Base-by-base conservation (phyloP, 2,888 invertebrate species). In the Thalpophila matura region DNA sequence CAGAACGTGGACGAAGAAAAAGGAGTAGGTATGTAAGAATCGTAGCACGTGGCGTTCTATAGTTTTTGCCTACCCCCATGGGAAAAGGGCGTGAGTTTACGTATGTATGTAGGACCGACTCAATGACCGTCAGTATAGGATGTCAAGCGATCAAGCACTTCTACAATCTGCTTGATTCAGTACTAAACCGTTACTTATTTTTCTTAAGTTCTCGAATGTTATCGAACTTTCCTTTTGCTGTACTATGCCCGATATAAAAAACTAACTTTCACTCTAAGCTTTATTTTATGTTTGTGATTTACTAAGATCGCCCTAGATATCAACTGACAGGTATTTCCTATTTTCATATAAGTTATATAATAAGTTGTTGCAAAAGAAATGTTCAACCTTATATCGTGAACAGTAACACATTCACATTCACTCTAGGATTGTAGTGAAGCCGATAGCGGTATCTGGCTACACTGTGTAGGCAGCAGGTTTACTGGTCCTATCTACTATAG, bases 391-490 rank as follows among this genome's bases (percentile, higher is more conserved):
- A 50, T 46, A 56, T 66, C 51, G 66, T 55, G 59, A 53, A 61
- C 57, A 47, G 73, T 53, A 74, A 68, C 62, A 74, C 67, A 74
- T 77, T 74, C 62, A 74, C 67, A 74, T 77, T 74, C 53, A 31
- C 54, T 63, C 35, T 27, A 63, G 64, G 71, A 66, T 74, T 79
- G 74, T 74, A 59, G 67, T 67, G 50, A 57, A 63, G 65, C 22
- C 59, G 54, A 77, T 78, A 79, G 77, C 78, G 80, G 78, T 78
- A 78, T 62, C 71, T 58, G 10, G 47, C 49, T 56, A 69, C 61
- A 70, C 64, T 57, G 77, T 74, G 65, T 68, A 71, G 71, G 71
- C 35, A 76, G 70, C 80, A 64, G 67, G 71, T 80, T 79, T 77
- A 64, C 67, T 65, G 40, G 61, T 68, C 71, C 70, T 57, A 45